Evolutionary conservation across 1,140 invertebrate genomes (phyloP).

Genomic region (Papilio dardanus): DNA sequence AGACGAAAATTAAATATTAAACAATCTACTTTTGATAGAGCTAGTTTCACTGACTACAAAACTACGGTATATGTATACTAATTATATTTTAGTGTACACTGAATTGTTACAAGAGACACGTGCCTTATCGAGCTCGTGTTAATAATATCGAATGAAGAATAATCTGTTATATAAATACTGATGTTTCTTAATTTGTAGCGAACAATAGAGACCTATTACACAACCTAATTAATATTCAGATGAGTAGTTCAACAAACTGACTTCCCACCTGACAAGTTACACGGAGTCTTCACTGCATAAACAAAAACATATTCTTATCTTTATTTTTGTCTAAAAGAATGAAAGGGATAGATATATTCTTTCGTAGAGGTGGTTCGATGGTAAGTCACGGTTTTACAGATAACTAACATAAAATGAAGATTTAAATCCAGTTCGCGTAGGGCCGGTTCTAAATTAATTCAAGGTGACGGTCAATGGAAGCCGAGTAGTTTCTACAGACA

Average conservation of each 20-base stretch:
- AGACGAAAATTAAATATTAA: not conserved
- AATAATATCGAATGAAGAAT: slow-evolving; percentile 8
- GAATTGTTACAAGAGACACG: not conserved
- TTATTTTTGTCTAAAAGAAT: not conserved
- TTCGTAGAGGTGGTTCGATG: not conserved
- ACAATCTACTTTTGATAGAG: not conserved
- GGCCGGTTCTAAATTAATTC: slow-evolving; percentile 4
- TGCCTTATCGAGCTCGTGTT: not conserved
- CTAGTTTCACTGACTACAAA: not conserved
- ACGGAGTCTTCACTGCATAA: no score
- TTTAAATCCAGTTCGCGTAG: not conserved
- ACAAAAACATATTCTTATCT: no score
- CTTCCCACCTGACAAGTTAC: not conserved
- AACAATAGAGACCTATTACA: slow-evolving; percentile 1
- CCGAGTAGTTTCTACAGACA: not conserved
- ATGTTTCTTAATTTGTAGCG: slow-evolving; percentile 14
- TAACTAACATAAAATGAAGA: not conserved
- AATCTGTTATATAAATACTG: slow-evolving; percentile 22
- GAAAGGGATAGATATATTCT: no score
- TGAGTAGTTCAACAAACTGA: slow-evolving; percentile 2
- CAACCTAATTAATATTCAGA: not conserved
- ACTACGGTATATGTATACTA: not conserved
- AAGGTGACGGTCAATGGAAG: slow-evolving; percentile 9
- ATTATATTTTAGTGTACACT: not conserved
- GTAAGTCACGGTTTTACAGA: not conserved